These are phyloP conservation scores for Hedya salicella DNA, from an alignment of 2,888 invertebrate species.

Conservation along the genomic window DNA sequence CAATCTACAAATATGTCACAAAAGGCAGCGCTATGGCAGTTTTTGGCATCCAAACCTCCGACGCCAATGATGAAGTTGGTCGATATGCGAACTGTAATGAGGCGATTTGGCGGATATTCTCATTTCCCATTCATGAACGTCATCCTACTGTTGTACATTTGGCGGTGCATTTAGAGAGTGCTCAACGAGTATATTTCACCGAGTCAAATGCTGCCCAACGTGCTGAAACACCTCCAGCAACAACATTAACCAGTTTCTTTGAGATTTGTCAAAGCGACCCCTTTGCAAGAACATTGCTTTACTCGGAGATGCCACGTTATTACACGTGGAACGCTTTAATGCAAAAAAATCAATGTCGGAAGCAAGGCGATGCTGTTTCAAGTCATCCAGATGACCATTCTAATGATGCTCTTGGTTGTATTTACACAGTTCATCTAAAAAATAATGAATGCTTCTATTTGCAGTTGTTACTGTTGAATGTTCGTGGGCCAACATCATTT, in stretches of 20 bases:
- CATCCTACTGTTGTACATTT: background rate
- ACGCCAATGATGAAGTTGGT: conserved; percentile 53
- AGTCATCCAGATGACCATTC: too few relatives aligned
- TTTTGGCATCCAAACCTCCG: conserved; percentile 44
- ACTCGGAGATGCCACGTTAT: background rate
- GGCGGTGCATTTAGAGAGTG: conserved; percentile 14
- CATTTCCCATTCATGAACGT: conserved; percentile 36
- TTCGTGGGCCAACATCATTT: too few relatives aligned
- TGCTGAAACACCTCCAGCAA: background rate
- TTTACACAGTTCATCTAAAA: too few relatives aligned
- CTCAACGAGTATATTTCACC: conserved; percentile 46
- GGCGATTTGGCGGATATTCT: conserved; percentile 53
- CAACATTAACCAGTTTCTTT: background rate
- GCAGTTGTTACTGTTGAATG: too few relatives aligned
- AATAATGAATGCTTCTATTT: too few relatives aligned
- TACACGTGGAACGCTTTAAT: too few relatives aligned
- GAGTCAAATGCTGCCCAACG: conserved; percentile 39
- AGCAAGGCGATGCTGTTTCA: too few relatives aligned
- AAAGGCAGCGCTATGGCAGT: conserved; percentile 49
- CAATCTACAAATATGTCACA: conserved; percentile 45
- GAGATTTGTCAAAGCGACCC: background rate
- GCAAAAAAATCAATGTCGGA: too few relatives aligned
- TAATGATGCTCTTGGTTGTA: too few relatives aligned
- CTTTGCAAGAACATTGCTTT: background rate
- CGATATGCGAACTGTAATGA: conserved; percentile 55